A percentile compares a stretch with the other conserved stretches of the same genome.
These are phyloP conservation scores for Drosophila falleni DNA, from an alignment of 2,888 invertebrate species.

Conservation along the genomic window DNA sequence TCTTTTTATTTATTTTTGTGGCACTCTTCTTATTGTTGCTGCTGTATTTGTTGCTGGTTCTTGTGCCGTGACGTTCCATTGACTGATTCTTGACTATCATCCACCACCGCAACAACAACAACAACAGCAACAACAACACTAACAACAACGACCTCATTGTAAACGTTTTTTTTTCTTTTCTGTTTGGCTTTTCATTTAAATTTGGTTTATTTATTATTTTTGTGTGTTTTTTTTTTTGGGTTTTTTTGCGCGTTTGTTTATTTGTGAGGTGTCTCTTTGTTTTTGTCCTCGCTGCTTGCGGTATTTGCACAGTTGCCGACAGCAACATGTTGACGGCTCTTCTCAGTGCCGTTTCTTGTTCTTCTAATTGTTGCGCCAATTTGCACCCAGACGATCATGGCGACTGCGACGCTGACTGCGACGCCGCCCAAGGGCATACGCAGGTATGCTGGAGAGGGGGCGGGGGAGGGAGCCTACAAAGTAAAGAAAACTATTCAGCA, in stretches of 20 bases:
- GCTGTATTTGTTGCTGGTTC: constrained; percentile 41
- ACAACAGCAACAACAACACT: constrained; percentile 17
- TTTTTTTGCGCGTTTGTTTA: constrained; percentile 43
- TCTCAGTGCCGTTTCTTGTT: constrained; percentile 14
- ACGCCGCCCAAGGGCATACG: neutral
- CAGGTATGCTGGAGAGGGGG: too few relatives aligned
- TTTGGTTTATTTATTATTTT: constrained; percentile 43
- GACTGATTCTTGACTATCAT: constrained; percentile 68
- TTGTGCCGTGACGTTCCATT: constrained; percentile 77
- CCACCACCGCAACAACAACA: constrained; percentile 39
- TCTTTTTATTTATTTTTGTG: constrained; percentile 14
- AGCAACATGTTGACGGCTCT: constrained; percentile 21
- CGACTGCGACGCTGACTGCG: neutral
- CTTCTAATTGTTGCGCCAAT: constrained; percentile 34
- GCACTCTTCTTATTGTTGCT: constrained; percentile 18
- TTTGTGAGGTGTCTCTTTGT: constrained; percentile 33
- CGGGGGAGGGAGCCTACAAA: too few relatives aligned
- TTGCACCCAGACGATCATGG: constrained; percentile 7
- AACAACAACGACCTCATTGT: constrained; percentile 55
- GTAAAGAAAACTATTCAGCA: too few relatives aligned
- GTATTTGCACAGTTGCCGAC: constrained; percentile 69
- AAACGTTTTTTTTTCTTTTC: constrained; percentile 19
- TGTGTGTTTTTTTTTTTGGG: constrained; percentile 12
- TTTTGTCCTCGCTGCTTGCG: constrained; percentile 46
- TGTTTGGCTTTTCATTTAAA: constrained; percentile 72